These are phyloP conservation scores for Semibalanus balanoides DNA, from an alignment of 1,140 invertebrate species.

Conservation along the genomic window DNA sequence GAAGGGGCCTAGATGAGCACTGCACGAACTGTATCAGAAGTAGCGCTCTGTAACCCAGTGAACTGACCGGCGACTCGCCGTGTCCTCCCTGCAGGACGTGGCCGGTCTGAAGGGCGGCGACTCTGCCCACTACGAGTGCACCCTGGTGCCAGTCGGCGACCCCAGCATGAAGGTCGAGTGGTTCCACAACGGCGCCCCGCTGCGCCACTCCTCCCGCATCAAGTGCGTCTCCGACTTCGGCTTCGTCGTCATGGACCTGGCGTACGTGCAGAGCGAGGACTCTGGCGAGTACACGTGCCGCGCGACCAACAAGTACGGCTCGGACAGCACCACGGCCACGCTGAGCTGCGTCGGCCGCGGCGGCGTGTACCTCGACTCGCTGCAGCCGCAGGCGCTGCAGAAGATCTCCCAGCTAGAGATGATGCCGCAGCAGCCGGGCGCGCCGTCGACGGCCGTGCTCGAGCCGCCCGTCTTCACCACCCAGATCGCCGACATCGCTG, in stretches of 20 bases:
- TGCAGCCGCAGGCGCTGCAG: constrained; percentile 85
- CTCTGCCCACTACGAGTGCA: constrained; percentile 50
- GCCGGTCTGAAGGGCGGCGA: constrained; percentile 29
- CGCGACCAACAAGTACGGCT: constrained; percentile 73
- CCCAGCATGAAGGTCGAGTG: constrained; percentile 89
- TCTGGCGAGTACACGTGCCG: constrained; percentile 82
- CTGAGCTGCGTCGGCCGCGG: constrained; percentile 63
- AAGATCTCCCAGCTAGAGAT: constrained; percentile 74
- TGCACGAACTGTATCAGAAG: too few species aligned
- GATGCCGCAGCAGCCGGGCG: constrained; percentile 39
- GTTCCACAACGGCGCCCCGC: constrained; percentile 80
- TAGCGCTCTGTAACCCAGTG: too few species aligned
- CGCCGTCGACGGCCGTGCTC: constrained; percentile 44
- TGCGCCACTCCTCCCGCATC: constrained; percentile 76
- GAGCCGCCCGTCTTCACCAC: constrained; percentile 73
- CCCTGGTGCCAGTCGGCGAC: constrained; percentile 78
- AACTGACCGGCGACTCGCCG: too few species aligned
- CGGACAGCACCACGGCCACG: constrained; percentile 68
- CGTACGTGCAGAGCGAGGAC: constrained; percentile 84
- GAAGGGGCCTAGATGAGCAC: too few species aligned
- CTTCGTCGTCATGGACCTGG: constrained; percentile 87
- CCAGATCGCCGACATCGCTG: constrained; percentile 63
- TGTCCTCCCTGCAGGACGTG: constrained; percentile 20
- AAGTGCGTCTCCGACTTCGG: constrained; percentile 93
- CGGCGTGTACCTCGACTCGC: constrained; percentile 79